Conservation (phyloP, 2,888 invertebrate species). For the Halocaridina rubra region DNA sequence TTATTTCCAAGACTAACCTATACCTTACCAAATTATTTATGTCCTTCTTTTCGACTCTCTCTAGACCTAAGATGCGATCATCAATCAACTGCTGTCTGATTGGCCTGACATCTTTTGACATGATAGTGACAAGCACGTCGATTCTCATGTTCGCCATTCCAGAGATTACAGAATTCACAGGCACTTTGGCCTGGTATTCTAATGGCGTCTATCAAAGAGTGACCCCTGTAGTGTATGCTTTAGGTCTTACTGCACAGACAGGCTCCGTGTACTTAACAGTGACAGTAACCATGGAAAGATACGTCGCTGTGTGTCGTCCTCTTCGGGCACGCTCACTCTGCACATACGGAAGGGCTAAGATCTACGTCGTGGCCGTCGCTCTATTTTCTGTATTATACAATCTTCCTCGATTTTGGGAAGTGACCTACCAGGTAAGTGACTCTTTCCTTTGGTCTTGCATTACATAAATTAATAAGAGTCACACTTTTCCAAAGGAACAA, state of each 20-base stretch:
- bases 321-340: constrained; percentile 88
- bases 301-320: constrained; percentile 83
- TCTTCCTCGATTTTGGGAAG: constrained; percentile 75
- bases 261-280: constrained; percentile 80
- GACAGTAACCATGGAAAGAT: constrained; percentile 82
- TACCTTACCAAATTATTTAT: neutral
- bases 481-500: no score
- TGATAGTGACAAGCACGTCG: constrained; percentile 87
- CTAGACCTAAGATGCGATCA: constrained; percentile 87
- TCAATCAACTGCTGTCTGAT: constrained; percentile 95
- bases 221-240: constrained; percentile 82
- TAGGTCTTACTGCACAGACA: constrained; percentile 81
- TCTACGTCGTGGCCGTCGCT: constrained; percentile 85
- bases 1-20: neutral
- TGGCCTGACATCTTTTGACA: constrained; percentile 92
- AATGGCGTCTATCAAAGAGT: constrained; percentile 77
- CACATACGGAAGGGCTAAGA: constrained; percentile 86
- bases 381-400: constrained; percentile 88
- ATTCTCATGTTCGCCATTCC: constrained; percentile 87
- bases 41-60: constrained; percentile 69
- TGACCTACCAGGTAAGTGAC: constrained; percentile 64
- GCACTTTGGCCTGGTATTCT: constrained; percentile 75
- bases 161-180: constrained; percentile 85
- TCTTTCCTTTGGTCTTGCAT: neutral
- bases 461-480: no score